Conservation (phyloP, 2,797 vertebrate species). For the Garrulus glandarius region DNA sequence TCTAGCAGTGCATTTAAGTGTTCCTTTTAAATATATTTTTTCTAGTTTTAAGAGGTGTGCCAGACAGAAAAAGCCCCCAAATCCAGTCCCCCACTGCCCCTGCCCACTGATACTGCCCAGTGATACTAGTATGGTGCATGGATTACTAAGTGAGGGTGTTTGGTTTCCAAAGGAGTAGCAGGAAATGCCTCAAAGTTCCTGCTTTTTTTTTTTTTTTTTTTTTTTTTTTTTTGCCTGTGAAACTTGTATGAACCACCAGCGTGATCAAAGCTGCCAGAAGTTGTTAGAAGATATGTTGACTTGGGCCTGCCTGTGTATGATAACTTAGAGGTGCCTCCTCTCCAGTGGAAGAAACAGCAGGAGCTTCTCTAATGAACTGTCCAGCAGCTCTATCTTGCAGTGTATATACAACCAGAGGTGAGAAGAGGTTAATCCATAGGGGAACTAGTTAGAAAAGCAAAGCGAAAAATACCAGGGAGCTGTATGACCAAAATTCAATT, state of each 20-base stretch:
- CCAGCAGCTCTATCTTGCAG: slow-evolving; percentile 33
- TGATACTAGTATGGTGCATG: not conserved
- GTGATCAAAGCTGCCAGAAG: slow-evolving; percentile 48
- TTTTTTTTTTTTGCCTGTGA: not conserved
- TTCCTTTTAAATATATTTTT: not conserved
- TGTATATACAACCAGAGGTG: slow-evolving; percentile 58
- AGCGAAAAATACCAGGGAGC: not conserved
- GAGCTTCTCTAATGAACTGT: slow-evolving; percentile 65
- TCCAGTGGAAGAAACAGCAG: slow-evolving; percentile 41
- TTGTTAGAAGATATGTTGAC: slow-evolving; percentile 15
- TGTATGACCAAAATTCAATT: not conserved
- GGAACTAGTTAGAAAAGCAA: slow-evolving; percentile 4
- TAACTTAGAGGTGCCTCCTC: slow-evolving; percentile 14
- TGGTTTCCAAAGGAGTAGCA: slow-evolving; percentile 10
- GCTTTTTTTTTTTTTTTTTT: not conserved
- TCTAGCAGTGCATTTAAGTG: not conserved
- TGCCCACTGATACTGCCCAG: fast-evolving
- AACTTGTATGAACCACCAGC: not conserved
- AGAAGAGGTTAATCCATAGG: slow-evolving; percentile 72
- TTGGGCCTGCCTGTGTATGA: slow-evolving; percentile 1
- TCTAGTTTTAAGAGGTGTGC: not conserved
- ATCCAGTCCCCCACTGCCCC: not conserved
- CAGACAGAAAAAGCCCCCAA: not conserved
- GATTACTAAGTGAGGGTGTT: not conserved
- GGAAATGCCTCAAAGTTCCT: slow-evolving; percentile 42